Evolutionary conservation across 2,113 vertebrate species (phyloP), one percentile per base, ranked within the genome.

Genomic region (Malurus alboscapulatus): DNA sequence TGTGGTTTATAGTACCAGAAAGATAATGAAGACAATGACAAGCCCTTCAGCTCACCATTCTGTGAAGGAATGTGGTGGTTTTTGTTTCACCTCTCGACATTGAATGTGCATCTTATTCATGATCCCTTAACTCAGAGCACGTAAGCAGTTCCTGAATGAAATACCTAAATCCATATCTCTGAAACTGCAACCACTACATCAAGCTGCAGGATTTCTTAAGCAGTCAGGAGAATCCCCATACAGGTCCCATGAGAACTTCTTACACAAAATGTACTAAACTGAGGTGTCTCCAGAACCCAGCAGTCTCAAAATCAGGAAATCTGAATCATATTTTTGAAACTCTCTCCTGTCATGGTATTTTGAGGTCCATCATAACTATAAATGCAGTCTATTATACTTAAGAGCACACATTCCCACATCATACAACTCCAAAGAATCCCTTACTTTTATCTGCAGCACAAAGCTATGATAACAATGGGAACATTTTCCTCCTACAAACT

Each of bases 401-500:
- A 61, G 7, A 95, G 51, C 27, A 72, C n/a, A 32, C 30, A 84
- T 73, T 48, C 17, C 62, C 38, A 66, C 63, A 34, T 84, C 42
- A 58, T 13, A 66, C 22, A 87, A 22, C 20, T 65, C 73, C 55
- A 65, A 68, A 84, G 63, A 77, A 87, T 87, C 73, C 34, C 51
- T 69, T 58, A 30, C 14, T 38, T 84, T 73, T 15, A 45, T 77
- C 73, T 84, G 44, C 34, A 79, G 18, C 34, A 76, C 53, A 82
- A 88, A 90, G 58, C 45, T 79, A 21, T 45, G 10, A 55, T 69
- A 94, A 69, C n/a, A 57, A 19, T 51, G 19, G n/a, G 72, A 95
- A 90, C 40, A 68, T 17, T 90, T 90, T 71, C 83, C 83, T 88
- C 76, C 89, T 86, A 88, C 82, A 86, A 95, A 65, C 36, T 42